phyloP scores from a whole-genome alignment of 2,888 invertebrate genomes.

The Drosophila nr. fundita region DNA sequence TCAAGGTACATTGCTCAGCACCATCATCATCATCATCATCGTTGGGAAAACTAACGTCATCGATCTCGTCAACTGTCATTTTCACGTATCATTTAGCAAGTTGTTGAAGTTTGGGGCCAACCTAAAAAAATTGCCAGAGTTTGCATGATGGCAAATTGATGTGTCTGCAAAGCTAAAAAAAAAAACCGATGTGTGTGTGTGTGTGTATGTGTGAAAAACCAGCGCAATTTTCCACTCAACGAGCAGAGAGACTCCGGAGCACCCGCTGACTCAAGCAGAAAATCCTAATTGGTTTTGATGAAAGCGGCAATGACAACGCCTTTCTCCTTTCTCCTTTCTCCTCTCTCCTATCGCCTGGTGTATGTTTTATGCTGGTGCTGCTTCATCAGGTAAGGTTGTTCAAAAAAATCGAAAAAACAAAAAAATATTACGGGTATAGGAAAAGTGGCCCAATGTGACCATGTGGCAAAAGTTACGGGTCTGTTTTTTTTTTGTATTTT shows the following conservation, averaged over 20 bases:
- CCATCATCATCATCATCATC: slow-evolving; percentile 37
- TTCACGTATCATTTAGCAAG: slow-evolving; percentile 84
- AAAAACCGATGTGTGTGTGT: neutral
- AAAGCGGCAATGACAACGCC: slow-evolving; percentile 77
- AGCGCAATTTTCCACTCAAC: slow-evolving; percentile 74
- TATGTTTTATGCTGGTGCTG: slow-evolving; percentile 52
- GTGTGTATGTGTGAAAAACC: slow-evolving; percentile 46
- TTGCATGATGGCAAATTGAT: slow-evolving; percentile 78
- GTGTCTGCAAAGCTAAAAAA: slow-evolving; percentile 53
- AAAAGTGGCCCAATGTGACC: slow-evolving; percentile 68
- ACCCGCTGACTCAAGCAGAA: slow-evolving; percentile 73
- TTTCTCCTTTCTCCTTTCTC: neutral
- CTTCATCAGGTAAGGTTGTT: slow-evolving; percentile 69
- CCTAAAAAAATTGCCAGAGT: slow-evolving; percentile 47
- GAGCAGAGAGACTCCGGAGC: slow-evolving; percentile 35
- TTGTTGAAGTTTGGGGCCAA: slow-evolving; percentile 63
- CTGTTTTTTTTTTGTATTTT: slow-evolving; percentile 27
- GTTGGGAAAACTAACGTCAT: slow-evolving; percentile 81
- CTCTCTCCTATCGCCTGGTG: neutral
- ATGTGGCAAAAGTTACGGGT: slow-evolving; percentile 73
- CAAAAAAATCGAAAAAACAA: slow-evolving; percentile 22
- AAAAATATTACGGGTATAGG: slow-evolving; percentile 22
- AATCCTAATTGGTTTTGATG: slow-evolving; percentile 84
- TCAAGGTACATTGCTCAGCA: slow-evolving; percentile 76
- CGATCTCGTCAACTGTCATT: slow-evolving; percentile 85